phyloP scores from a whole-genome alignment of 2,113 vertebrate species.

The Leucoraja erinaceus region DNA sequence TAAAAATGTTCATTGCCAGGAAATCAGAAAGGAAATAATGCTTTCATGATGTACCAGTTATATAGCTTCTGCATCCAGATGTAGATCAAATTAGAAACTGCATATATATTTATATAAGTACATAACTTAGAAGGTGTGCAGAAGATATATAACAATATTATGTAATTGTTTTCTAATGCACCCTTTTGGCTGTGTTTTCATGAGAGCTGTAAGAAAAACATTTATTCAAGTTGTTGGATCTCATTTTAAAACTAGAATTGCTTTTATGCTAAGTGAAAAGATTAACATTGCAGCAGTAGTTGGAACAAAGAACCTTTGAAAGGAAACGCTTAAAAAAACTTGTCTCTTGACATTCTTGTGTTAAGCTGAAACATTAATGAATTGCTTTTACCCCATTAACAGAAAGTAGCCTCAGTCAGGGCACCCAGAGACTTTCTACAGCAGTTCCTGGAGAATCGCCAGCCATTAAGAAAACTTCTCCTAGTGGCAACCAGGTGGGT shows the following conservation, averaged over 20 bases:
- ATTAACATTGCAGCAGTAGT: background rate
- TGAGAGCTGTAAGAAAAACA: background rate
- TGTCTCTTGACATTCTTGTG: background rate
- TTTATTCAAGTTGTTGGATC: background rate
- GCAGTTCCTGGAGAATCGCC: background rate
- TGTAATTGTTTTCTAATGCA: background rate
- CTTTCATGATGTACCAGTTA: background rate
- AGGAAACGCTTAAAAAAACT: background rate
- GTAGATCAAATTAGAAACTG: background rate
- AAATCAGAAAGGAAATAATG: too few relatives aligned
- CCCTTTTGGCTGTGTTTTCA: background rate
- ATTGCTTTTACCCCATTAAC: slow-evolving; percentile 10
- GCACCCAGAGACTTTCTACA: background rate
- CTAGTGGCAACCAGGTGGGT: slow-evolving; percentile 31
- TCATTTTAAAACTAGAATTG: background rate
- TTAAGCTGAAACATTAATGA: background rate
- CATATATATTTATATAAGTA: too few relatives aligned
- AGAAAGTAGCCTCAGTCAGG: slow-evolving; percentile 6
- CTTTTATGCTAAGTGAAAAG: background rate
- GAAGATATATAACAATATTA: too few relatives aligned
- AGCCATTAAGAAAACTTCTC: background rate
- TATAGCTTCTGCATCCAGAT: background rate
- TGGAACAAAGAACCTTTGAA: background rate
- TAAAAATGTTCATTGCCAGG: background rate
- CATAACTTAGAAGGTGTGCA: background rate